A percentile compares a stretch with the other conserved stretches of the same genome.
These are phyloP conservation scores for Thymelicus acteon DNA, from an alignment of 2,888 invertebrate species.

Conservation along the genomic window DNA sequence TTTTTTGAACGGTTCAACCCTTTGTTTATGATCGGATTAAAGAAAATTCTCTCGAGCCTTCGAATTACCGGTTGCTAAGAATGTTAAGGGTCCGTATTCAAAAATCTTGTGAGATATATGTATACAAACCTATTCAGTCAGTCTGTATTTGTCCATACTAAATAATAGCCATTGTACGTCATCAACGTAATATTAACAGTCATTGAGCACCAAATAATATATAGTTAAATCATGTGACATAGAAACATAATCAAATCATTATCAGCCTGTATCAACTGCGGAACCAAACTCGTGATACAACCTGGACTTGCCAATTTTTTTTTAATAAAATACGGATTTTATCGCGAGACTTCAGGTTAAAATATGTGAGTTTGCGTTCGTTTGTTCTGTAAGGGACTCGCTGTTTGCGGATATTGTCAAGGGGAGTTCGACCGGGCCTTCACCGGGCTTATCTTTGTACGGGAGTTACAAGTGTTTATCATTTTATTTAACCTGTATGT, in stretches of 20 bases:
- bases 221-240: no score
- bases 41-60: slow-evolving; percentile 59
- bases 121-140: not conserved
- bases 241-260: no score
- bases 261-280: not conserved
- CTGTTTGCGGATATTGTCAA: slow-evolving; percentile 29
- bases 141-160: not conserved
- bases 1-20: slow-evolving; percentile 51
- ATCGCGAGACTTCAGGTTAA: slow-evolving; percentile 24
- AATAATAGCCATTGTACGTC: no score
- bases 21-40: slow-evolving; percentile 73
- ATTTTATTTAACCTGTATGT: not conserved
- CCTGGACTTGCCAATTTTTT: slow-evolving; percentile 10
- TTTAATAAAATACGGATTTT: slow-evolving; percentile 36
- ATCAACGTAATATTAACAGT: no score
- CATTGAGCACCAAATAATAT: no score
- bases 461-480: not conserved
- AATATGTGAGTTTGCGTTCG: slow-evolving; percentile 32
- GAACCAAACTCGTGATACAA: not conserved
- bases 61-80: slow-evolving; percentile 18
- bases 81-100: not conserved
- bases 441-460: slow-evolving; percentile 10
- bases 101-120: not conserved
- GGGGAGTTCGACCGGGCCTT: slow-evolving; percentile 6
- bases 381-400: slow-evolving; percentile 30